Evolutionary conservation across 2,113 vertebrate genomes (phyloP).

Genomic region (Struthio camelus): DNA sequence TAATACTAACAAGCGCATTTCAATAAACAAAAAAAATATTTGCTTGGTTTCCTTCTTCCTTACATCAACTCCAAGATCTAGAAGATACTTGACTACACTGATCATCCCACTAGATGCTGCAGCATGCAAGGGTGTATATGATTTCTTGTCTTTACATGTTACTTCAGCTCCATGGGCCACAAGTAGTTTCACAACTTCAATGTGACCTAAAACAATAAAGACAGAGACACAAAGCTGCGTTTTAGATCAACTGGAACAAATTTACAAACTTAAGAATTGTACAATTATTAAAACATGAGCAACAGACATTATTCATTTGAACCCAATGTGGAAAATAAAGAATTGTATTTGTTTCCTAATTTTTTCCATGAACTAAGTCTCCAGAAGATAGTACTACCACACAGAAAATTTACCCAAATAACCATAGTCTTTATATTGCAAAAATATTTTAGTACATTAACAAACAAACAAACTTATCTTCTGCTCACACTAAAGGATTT

Average conservation of each 20-base stretch:
- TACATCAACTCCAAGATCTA: conserved; percentile 96
- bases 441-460: neutral
- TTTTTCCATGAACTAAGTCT: neutral
- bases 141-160: conserved; percentile 97
- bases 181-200: conserved; percentile 95
- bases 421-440: neutral
- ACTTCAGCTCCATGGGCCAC: conserved; percentile 95
- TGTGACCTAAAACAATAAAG: conserved; percentile 85
- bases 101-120: conserved; percentile 98
- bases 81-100: conserved; percentile 94
- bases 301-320: neutral
- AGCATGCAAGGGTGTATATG: conserved; percentile 94
- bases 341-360: neutral
- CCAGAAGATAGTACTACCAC: neutral
- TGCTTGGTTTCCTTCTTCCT: conserved; percentile 47
- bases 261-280: neutral
- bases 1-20: neutral
- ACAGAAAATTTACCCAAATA: neutral
- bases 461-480: neutral
- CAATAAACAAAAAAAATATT: neutral
- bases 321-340: neutral
- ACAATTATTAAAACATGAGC: neutral
- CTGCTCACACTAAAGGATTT: neutral
- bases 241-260: neutral
- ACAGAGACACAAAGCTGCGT: neutral